phyloP scores from a whole-genome alignment of 2,113 vertebrate genomes.

The Gallinago paraguaiae region DNA sequence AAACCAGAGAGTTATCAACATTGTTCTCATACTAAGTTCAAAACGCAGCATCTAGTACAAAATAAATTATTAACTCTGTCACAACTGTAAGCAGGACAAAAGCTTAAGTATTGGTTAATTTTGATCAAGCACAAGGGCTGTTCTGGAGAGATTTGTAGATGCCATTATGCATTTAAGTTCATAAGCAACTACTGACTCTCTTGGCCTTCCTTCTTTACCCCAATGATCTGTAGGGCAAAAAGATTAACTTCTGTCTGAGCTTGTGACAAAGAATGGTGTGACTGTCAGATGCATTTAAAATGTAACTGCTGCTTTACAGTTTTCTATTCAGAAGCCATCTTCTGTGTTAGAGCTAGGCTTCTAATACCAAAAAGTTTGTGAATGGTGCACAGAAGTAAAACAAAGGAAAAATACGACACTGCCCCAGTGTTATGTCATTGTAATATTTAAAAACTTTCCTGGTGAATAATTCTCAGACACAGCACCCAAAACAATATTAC shows the following conservation, averaged over 20 bases:
- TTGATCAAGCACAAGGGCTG: neutral
- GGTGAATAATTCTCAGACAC: neutral
- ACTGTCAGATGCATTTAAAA: neutral
- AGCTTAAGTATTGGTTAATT: neutral
- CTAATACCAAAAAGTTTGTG: neutral
- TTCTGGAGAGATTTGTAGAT: neutral
- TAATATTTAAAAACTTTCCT: neutral
- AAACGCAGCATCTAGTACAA: neutral
- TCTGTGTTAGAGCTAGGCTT: neutral
- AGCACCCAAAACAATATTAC: neutral
- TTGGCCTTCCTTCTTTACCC: neutral
- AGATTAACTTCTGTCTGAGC: neutral
- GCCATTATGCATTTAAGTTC: neutral
- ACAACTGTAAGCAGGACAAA: neutral
- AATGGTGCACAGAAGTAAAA: neutral
- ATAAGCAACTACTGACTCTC: neutral
- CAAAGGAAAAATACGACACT: neutral
- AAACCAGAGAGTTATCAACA: neutral
- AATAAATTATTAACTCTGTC: neutral
- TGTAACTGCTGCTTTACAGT: neutral
- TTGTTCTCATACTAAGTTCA: neutral
- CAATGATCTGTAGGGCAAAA: too few relatives aligned
- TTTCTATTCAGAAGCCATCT: neutral
- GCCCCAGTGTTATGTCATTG: neutral
- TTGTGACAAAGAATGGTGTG: neutral